Evolutionary conservation across 64 coral and sea anemone genomes (phyloP).

Genomic region (Montipora foliosa): DNA sequence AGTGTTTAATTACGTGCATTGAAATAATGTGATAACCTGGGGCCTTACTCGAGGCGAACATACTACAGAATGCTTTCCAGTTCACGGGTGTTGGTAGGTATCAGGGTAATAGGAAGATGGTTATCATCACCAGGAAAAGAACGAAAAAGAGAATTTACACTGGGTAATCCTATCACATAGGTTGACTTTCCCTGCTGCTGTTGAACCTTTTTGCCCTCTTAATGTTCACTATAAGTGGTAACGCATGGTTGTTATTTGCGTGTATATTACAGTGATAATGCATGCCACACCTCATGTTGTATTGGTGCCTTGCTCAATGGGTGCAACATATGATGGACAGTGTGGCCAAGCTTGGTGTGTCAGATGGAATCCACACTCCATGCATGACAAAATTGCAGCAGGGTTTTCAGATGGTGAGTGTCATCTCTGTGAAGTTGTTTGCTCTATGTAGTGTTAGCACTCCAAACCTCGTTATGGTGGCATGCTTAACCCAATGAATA

Average conservation of each 20-base stretch:
- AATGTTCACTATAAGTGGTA: neutral
- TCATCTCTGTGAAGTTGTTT: neutral
- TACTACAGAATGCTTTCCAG: too few relatives aligned
- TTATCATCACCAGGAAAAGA: too few relatives aligned
- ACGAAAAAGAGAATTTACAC: too few relatives aligned
- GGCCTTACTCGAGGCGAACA: too few relatives aligned
- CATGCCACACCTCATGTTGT: constrained; percentile 42
- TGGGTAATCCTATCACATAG: too few relatives aligned
- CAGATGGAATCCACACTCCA: constrained; percentile 66
- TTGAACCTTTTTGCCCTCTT: neutral
- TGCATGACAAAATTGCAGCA: constrained; percentile 71
- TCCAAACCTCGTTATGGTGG: too few relatives aligned
- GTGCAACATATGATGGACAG: constrained; percentile 65
- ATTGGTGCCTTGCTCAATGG: constrained; percentile 69
- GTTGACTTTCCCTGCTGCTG: too few relatives aligned
- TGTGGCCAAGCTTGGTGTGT: constrained; percentile 83
- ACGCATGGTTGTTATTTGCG: neutral
- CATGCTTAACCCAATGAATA: too few relatives aligned
- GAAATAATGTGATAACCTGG: too few relatives aligned
- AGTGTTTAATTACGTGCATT: too few relatives aligned
- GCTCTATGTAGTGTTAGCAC: neutral
- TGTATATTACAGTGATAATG: constrained; percentile 59
- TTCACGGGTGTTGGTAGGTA: too few relatives aligned
- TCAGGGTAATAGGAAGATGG: too few relatives aligned
- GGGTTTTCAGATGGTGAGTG: constrained; percentile 86